These are phyloP conservation scores for Speoplatyrhinus poulsoni DNA, from an alignment of 2,113 vertebrate genomes.

Conservation along the genomic window DNA sequence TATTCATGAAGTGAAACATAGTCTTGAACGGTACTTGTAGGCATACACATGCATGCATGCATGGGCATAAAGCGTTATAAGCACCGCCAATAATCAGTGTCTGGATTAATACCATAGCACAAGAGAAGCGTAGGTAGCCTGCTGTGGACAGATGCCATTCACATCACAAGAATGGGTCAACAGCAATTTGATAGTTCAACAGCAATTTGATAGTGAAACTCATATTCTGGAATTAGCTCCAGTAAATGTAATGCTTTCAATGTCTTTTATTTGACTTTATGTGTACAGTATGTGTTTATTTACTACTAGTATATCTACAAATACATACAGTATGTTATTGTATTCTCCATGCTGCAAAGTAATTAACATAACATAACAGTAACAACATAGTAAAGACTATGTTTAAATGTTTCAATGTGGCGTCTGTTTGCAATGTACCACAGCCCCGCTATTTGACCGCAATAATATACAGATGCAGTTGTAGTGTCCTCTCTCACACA, in stretches of 20 bases:
- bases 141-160: slow-evolving; percentile 49
- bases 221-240: slow-evolving; percentile 5
- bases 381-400: no score
- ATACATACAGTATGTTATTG: slow-evolving; percentile 17
- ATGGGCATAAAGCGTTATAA: slow-evolving; percentile 8
- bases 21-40: not conserved
- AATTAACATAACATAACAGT: no score
- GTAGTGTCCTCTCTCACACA: not conserved
- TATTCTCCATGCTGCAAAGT: slow-evolving; percentile 40
- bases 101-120: slow-evolving; percentile 32
- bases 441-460: no score
- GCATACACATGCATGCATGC: slow-evolving; percentile 10
- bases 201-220: slow-evolving; percentile 60
- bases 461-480: not conserved
- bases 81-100: slow-evolving; percentile 32
- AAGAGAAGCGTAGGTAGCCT: slow-evolving; percentile 31
- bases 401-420: slow-evolving; percentile 28
- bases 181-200: slow-evolving; percentile 60
- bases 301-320: slow-evolving; percentile 41
- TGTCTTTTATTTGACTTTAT: slow-evolving; percentile 52
- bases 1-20: slow-evolving; percentile 44
- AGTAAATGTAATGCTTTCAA: slow-evolving; percentile 42
- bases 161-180: slow-evolving; percentile 37
- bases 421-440: slow-evolving; percentile 34
- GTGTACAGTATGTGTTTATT: slow-evolving; percentile 58